A percentile compares a stretch with the other conserved stretches of the same genome.
Conservation (phyloP, 2,113 vertebrate species). For the Alouatta palliata region DNA sequence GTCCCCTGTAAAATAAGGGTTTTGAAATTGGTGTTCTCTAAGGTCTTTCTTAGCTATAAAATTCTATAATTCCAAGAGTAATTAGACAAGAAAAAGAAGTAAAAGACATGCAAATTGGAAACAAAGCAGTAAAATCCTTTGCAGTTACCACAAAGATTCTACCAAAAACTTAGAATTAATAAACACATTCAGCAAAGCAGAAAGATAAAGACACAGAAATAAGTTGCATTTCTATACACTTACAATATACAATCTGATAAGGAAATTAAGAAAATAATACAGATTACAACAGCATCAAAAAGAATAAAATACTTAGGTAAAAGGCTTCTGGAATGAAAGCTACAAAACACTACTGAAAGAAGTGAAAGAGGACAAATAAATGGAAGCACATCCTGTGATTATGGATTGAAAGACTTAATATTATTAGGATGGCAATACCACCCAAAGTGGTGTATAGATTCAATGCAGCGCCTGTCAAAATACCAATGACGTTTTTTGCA, state of each 20-base stretch:
- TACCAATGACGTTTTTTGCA: background rate
- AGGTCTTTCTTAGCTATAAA: slow-evolving; percentile 22
- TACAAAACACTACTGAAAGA: background rate
- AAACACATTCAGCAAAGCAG: background rate
- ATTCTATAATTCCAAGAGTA: background rate
- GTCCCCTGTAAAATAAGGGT: background rate
- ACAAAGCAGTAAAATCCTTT: background rate
- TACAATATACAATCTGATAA: background rate
- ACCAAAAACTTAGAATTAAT: background rate
- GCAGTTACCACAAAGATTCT: background rate
- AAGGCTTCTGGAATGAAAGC: background rate
- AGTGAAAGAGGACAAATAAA: background rate
- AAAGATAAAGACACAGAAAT: background rate
- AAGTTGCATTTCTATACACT: background rate
- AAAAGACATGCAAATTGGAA: background rate
- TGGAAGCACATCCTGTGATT: background rate
- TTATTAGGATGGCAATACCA: background rate
- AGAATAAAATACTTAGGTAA: background rate
- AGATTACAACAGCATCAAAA: background rate
- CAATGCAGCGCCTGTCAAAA: background rate
- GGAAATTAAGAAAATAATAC: slow-evolving; percentile 5
- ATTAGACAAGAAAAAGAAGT: background rate
- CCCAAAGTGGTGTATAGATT: background rate
- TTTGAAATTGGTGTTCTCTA: slow-evolving; percentile 11
- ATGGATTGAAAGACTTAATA: background rate